Percentiles rank a stretch among this genome's conserved stretches.
phyloP scores from a whole-genome alignment of 1,140 invertebrate species.

The Drosophila nikananu region DNA sequence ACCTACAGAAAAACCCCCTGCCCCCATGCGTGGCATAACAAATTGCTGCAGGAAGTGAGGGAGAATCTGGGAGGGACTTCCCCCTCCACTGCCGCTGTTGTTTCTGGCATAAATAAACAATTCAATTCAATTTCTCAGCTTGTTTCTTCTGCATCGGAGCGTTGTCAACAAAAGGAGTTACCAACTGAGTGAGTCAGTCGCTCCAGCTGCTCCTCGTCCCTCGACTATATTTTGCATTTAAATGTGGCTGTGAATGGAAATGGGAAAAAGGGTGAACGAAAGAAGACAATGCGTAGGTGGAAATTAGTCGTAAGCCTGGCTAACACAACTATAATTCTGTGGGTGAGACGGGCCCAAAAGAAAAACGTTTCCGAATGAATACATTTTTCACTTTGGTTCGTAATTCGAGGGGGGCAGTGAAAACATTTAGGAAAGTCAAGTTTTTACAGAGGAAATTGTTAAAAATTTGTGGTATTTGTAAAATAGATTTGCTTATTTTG shows the following conservation, averaged over 20 bases:
- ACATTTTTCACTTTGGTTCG: constrained; percentile 1
- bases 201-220: background rate
- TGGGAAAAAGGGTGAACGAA: constrained; percentile 16
- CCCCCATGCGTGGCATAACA: constrained; percentile 74
- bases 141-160: constrained; percentile 40
- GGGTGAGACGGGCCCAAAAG: constrained; percentile 12
- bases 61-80: constrained; percentile 14
- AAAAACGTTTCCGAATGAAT: constrained; percentile 43
- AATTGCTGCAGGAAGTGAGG: constrained; percentile 50
- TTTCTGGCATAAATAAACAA: constrained; percentile 80
- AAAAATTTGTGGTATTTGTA: background rate
- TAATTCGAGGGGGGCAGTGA: background rate
- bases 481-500: accelerated
- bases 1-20: constrained; percentile 49
- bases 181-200: constrained; percentile 38
- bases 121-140: constrained; percentile 75
- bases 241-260: constrained; percentile 48
- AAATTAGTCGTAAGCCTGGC: constrained; percentile 66
- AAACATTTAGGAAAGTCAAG: too few species aligned
- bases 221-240: constrained; percentile 77
- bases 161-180: constrained; percentile 76
- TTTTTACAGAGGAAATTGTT: background rate
- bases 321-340: constrained; percentile 62
- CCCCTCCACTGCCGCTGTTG: constrained; percentile 14
- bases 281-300: constrained; percentile 63